These are phyloP conservation scores for Nymphalis io DNA, from an alignment of 1,140 invertebrate genomes.

Conservation along the genomic window DNA sequence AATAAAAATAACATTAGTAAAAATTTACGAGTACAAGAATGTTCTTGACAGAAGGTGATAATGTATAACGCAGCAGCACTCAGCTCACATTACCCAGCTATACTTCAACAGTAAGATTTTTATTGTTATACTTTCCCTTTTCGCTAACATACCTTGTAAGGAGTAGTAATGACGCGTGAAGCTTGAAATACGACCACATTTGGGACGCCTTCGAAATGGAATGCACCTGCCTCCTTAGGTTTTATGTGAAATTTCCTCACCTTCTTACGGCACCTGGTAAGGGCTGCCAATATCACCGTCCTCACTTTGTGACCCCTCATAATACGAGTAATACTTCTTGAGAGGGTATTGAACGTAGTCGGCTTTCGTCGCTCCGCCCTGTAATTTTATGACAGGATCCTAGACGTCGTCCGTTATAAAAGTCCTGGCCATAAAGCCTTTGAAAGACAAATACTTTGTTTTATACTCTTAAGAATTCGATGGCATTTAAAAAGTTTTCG, in stretches of 20 bases:
- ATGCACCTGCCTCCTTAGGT: constrained; percentile 78
- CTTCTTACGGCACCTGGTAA: constrained; percentile 67
- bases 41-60: constrained; percentile 11
- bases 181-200: constrained; percentile 76
- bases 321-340: constrained; percentile 76
- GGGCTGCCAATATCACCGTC: constrained; percentile 74
- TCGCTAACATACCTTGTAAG: constrained; percentile 62
- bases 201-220: constrained; percentile 69
- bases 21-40: not conserved
- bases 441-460: constrained; percentile 24
- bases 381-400: constrained; percentile 64
- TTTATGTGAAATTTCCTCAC: constrained; percentile 77
- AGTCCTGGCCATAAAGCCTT: constrained; percentile 33
- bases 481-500: constrained; percentile 7
- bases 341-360: constrained; percentile 70
- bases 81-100: constrained; percentile 50
- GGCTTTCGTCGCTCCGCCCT: constrained; percentile 48
- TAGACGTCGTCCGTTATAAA: constrained; percentile 25
- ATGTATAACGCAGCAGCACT: constrained; percentile 25
- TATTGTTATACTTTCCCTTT: constrained; percentile 71
- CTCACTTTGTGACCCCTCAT: constrained; percentile 79
- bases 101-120: constrained; percentile 63
- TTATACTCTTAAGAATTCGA: constrained; percentile 6
- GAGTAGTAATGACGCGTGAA: constrained; percentile 70
- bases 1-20: not conserved